Evolutionary conservation across 2,888 invertebrate species (phyloP).

Genomic region (Scelioninae gen. 2): DNA sequence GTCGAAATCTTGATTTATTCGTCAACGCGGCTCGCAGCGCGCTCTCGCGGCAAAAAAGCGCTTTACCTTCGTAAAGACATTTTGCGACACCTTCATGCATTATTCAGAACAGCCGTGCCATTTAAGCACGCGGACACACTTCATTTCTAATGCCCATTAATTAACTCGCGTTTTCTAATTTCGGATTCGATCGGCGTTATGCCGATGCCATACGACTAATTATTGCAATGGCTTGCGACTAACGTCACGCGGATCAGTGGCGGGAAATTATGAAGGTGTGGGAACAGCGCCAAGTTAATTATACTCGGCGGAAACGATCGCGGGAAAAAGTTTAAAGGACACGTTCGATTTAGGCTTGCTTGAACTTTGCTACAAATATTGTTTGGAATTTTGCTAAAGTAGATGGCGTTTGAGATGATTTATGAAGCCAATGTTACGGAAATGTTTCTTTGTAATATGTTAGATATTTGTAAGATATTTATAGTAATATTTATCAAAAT

Average conservation of each 20-base stretch:
- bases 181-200: conserved; percentile 37
- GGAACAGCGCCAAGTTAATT: conserved; percentile 35
- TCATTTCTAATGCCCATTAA: conserved; percentile 48
- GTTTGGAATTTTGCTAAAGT: too few relatives aligned
- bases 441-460: too few relatives aligned
- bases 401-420: conserved; percentile 1
- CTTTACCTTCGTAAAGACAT: conserved; percentile 45
- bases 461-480: too few relatives aligned
- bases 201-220: conserved; percentile 24
- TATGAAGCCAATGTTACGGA: too few relatives aligned
- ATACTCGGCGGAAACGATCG: conserved; percentile 7
- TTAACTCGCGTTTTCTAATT: conserved; percentile 53
- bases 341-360: too few relatives aligned
- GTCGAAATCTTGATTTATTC: conserved; percentile 58
- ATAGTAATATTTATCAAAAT: too few relatives aligned
- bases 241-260: conserved; percentile 12
- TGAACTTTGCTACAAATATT: too few relatives aligned
- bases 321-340: too few relatives aligned
- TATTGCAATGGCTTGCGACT: conserved; percentile 20
- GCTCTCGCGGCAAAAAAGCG: conserved; percentile 42
- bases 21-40: conserved; percentile 42
- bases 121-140: conserved; percentile 45
- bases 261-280: conserved; percentile 39
- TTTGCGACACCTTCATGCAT: conserved; percentile 57
- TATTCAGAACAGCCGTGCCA: conserved; percentile 45